phyloP scores from a whole-genome alignment of 1,140 invertebrate species.

The Rhizoglyphus robini region DNA sequence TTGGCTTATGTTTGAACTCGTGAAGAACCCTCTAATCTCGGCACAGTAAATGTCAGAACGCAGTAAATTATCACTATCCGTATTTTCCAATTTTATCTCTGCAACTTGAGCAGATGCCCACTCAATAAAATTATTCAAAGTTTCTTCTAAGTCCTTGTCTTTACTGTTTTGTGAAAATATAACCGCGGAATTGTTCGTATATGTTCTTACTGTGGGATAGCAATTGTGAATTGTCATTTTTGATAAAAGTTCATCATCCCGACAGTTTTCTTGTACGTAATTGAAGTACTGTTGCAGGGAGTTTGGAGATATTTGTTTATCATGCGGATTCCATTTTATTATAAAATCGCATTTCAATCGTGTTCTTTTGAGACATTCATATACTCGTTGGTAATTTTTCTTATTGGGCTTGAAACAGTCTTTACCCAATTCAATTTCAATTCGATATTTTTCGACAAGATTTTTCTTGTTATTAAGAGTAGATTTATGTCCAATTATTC shows the following conservation, averaged over 20 bases:
- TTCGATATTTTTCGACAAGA: slow-evolving; percentile 10
- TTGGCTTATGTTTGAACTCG: neutral
- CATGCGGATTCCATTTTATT: slow-evolving; percentile 11
- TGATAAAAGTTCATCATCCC: neutral
- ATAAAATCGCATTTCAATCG: slow-evolving; percentile 5
- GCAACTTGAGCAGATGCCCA: slow-evolving; percentile 10
- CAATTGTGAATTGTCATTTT: neutral
- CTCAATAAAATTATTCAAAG: slow-evolving; percentile 11
- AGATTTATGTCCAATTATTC: slow-evolving; percentile 7
- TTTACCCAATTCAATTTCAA: slow-evolving; percentile 16
- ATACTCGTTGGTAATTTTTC: slow-evolving; percentile 13
- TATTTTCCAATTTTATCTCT: neutral
- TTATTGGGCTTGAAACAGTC: slow-evolving; percentile 2
- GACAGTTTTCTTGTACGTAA: slow-evolving; percentile 11
- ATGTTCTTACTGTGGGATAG: slow-evolving; percentile 4
- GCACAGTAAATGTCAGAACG: neutral
- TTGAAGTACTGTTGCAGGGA: slow-evolving; percentile 16
- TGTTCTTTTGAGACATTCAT: slow-evolving; percentile 10
- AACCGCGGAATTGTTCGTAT: neutral
- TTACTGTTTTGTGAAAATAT: neutral
- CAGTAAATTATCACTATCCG: neutral
- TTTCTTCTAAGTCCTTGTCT: neutral
- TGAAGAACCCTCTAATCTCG: slow-evolving; percentile 17
- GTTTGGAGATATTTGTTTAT: slow-evolving; percentile 12
- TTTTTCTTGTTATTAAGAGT: slow-evolving; percentile 11